A percentile compares a stretch with the other conserved stretches of the same genome.
Conservation (phyloP, 2,113 vertebrate genomes). For the Cyprinodon variegatus region DNA sequence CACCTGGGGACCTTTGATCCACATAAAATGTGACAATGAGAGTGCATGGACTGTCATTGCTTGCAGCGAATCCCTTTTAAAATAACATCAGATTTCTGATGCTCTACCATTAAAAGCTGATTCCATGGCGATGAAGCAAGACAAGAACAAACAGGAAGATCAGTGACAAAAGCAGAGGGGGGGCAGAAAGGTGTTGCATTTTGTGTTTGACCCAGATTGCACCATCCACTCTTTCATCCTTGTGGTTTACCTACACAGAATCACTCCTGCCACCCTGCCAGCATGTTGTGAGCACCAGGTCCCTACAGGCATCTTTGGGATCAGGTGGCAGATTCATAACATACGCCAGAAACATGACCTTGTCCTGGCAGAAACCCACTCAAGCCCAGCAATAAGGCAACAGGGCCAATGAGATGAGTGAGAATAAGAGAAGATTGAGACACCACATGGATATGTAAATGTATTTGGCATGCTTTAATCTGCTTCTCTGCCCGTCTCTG, state of each 20-base stretch:
- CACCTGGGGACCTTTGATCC: conserved; percentile 3
- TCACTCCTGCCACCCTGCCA: conserved; percentile 42
- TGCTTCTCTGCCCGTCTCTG: conserved; percentile 23
- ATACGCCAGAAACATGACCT: conserved; percentile 79
- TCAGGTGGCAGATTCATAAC: conserved; percentile 70
- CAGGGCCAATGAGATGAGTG: conserved; percentile 58
- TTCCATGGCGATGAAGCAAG: neutral
- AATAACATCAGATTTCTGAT: neutral
- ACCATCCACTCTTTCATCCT: conserved; percentile 23
- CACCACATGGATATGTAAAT: conserved; percentile 82
- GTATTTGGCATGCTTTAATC: conserved; percentile 66
- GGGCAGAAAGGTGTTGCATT: conserved; percentile 9
- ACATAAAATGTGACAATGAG: conserved; percentile 17
- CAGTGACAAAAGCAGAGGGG: neutral
- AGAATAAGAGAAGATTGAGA: conserved; percentile 54
- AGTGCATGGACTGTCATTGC: neutral
- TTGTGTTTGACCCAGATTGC: conserved; percentile 33
- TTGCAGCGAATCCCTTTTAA: neutral
- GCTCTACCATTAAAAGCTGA: neutral
- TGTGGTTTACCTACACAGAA: conserved; percentile 24
- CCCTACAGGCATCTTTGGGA: conserved; percentile 63
- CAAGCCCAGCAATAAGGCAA: conserved; percentile 58
- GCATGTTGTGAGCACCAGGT: conserved; percentile 35
- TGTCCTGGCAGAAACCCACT: conserved; percentile 67
- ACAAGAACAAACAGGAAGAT: neutral